Conservation (phyloP, 2,797 vertebrate genomes). For the Morus bassanus region DNA sequence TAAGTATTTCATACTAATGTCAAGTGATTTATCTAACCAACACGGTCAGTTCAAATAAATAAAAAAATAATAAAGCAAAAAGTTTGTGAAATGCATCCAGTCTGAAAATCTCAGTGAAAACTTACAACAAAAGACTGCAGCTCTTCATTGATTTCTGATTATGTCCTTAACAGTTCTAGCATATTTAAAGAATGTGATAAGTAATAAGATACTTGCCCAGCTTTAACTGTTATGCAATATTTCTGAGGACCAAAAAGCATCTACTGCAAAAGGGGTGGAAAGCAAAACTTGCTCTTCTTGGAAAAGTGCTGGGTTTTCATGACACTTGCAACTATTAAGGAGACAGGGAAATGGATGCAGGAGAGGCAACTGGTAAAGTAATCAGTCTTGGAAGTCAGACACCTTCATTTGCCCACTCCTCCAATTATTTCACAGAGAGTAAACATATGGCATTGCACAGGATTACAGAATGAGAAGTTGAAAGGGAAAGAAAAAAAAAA, state of each 20-base stretch:
- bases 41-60: neutral
- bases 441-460: neutral
- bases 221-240: neutral
- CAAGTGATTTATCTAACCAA: neutral
- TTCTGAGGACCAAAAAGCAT: neutral
- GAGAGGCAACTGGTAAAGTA: neutral
- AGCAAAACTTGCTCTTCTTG: neutral
- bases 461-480: neutral
- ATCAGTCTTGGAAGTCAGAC: neutral
- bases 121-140: neutral
- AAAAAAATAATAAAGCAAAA: neutral
- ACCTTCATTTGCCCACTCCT: neutral
- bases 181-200: neutral
- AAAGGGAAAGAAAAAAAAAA: neutral
- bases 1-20: neutral
- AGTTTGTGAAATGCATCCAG: neutral
- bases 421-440: neutral
- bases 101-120: neutral
- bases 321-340: neutral
- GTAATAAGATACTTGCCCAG: neutral
- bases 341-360: neutral
- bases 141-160: neutral
- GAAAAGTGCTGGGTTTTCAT: neutral
- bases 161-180: neutral
- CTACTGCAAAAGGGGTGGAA: neutral